Conservation (phyloP, 2,888 invertebrate species). For the Tholera decimalis region DNA sequence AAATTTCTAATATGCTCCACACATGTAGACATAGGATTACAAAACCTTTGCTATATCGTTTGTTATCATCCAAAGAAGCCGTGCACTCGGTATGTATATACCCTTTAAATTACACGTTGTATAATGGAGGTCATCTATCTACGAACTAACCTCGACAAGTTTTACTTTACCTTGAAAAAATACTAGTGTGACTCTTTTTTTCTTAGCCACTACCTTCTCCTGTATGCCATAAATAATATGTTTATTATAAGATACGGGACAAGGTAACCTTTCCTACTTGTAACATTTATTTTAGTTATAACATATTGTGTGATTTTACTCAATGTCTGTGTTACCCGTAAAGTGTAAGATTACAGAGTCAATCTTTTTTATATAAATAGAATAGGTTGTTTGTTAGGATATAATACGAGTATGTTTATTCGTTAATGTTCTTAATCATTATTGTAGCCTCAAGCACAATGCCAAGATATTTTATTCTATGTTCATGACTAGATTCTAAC, state of each 20-base stretch:
- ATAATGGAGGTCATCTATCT: too few species aligned
- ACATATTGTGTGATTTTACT: background rate
- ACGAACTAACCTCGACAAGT: too few species aligned
- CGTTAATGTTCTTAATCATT: background rate
- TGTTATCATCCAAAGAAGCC: too few species aligned
- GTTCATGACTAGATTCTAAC: too few species aligned
- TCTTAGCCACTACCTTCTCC: too few species aligned
- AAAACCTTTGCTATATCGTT: too few species aligned
- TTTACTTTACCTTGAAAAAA: too few species aligned
- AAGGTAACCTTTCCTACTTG: background rate
- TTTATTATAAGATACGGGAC: background rate
- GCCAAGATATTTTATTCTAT: background rate
- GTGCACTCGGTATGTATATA: too few species aligned
- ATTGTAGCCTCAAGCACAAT: background rate
- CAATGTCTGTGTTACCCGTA: background rate
- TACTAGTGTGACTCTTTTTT: background rate
- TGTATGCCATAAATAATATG: too few species aligned
- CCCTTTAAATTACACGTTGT: too few species aligned
- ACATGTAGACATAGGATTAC: too few species aligned
- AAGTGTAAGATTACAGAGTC: conserved; percentile 1
- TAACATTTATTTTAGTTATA: conserved; percentile 8
- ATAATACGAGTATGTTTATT: background rate
- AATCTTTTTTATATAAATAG: background rate
- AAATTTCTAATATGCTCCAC: too few species aligned
- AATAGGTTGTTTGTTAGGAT: conserved; percentile 10